Evolutionary conservation across 2,888 invertebrate genomes (phyloP).

Genomic region (Norana najaformis): DNA sequence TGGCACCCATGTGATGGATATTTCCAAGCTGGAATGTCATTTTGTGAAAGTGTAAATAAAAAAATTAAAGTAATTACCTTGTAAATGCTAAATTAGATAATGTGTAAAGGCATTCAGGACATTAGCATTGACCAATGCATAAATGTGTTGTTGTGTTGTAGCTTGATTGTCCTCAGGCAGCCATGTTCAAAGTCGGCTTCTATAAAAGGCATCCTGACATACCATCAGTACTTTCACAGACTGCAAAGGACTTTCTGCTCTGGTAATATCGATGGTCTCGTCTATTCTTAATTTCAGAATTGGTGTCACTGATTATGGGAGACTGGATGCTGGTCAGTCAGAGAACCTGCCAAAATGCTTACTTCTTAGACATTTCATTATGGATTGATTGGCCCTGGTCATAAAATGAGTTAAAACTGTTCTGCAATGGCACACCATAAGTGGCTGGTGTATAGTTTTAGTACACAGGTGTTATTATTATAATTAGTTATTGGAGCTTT

Average conservation of each 20-base stretch:
- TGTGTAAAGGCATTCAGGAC: background rate
- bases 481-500: background rate
- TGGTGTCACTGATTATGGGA: background rate
- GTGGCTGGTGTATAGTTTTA: background rate
- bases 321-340: background rate
- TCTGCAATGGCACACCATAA: background rate
- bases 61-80: too few relatives aligned
- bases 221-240: conserved; percentile 82
- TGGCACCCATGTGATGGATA: too few relatives aligned
- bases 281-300: background rate
- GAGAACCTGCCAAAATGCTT: background rate
- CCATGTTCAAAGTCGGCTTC: conserved; percentile 94
- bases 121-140: background rate
- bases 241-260: conserved; percentile 85
- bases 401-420: background rate
- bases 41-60: too few relatives aligned
- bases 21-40: too few relatives aligned
- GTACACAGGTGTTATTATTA: background rate
- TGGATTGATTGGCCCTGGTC: background rate
- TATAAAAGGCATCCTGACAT: conserved; percentile 97
- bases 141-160: conserved; percentile 46
- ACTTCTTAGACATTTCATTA: background rate
- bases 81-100: background rate
- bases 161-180: conserved; percentile 92
- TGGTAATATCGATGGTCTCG: conserved; percentile 66